Percentiles rank a stretch among this genome's conserved stretches.
Evolutionary conservation across 2,888 invertebrate genomes (phyloP).

Genomic region (Nemotelus nigrinus): DNA sequence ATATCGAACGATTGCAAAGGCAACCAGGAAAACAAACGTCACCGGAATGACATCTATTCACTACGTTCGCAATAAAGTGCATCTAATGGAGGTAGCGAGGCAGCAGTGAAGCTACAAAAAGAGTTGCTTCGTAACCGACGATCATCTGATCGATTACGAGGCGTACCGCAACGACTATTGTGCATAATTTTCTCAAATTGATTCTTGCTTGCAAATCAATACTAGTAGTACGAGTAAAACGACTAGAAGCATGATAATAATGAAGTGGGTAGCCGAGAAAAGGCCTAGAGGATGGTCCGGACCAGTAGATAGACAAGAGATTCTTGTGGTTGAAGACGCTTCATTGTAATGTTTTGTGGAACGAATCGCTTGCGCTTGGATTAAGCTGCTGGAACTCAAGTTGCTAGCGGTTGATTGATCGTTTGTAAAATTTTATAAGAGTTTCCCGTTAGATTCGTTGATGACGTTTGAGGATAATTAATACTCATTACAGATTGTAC

Average conservation of each 20-base stretch:
- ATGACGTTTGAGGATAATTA: too few species aligned
- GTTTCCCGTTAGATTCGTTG: too few species aligned
- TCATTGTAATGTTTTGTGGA: too few species aligned
- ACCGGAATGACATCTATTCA: constrained; percentile 4
- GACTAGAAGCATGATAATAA: neutral
- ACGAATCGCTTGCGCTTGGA: too few species aligned
- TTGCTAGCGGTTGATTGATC: too few species aligned
- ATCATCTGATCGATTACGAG: neutral
- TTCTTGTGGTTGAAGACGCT: too few species aligned
- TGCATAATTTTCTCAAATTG: neutral
- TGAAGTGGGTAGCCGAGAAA: neutral
- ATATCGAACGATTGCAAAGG: too few species aligned
- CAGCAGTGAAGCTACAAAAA: neutral
- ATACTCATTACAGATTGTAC: too few species aligned
- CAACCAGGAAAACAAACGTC: constrained; percentile 9
- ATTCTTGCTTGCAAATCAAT: neutral
- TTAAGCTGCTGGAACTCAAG: too few species aligned
- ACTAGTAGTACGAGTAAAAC: neutral
- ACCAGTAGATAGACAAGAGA: too few species aligned
- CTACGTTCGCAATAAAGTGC: neutral
- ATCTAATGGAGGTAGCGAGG: neutral
- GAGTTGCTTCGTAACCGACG: neutral
- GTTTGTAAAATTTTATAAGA: too few species aligned
- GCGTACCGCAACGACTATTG: neutral
- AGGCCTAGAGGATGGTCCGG: neutral